Base-by-base conservation (phyloP, 2,888 invertebrate species). In the Nemotelus pantherinus region DNA sequence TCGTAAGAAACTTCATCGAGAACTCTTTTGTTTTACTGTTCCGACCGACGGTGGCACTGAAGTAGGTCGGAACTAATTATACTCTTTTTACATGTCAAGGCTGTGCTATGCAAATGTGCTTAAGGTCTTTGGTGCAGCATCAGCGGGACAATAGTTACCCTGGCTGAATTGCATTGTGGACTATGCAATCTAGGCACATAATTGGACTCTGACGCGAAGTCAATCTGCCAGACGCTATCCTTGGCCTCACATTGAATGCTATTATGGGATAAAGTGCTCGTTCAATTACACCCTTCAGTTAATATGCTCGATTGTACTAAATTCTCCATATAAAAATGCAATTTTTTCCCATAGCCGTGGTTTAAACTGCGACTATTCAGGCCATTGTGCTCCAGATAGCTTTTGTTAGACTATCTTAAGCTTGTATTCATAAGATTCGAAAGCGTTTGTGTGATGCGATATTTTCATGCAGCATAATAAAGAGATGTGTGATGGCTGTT, bases 241-340 rank as follows among this genome's bases (percentile, higher is more conserved):
- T 25, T 53, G 68, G 53, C 58, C 47, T 60, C 63, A n/a, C 47
- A 25, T 10, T 25, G 25, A 25, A 63, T 74, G 6, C 44, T 60
- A 47, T 60, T 41, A 48, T 63, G 58, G 3, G 6, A 53, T 55
- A 41, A 25, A 43, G 45, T 71, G 45, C 41, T n/a, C 71, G 43
- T 74, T 48, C 74, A 74, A 74, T 74, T 74, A 74, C 48, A 74
- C 44, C 60, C 74, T 74, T 60, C 74, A 74, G 60, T 60, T 63
- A 48, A 74, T 74, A 44, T 47, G 45, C 58, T 72, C 45, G 50
- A 63, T 63, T 74, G 48, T 63, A 48, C 63, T 60, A 57, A 74
- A 74, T 74, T 74, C 63, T 63, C 48, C 74, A 60, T 60, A 57
- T 41, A 48, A 25, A 25, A 25, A 25, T 25, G 25, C 25, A 25